Conservation (phyloP, 2,888 invertebrate species). For the Campoplex nolae region DNA sequence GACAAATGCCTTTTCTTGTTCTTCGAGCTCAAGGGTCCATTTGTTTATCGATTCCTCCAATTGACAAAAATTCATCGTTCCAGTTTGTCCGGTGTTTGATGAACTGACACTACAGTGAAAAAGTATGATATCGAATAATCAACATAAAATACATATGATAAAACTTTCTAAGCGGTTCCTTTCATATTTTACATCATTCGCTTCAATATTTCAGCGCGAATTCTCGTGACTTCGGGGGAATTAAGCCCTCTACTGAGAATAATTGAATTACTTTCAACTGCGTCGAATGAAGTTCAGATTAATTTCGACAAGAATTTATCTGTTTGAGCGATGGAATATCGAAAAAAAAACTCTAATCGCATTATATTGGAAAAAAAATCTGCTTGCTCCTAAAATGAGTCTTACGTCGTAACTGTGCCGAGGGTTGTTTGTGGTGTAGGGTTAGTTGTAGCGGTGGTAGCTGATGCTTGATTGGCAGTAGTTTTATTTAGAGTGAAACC, state of each 20-base stretch:
- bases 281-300: background rate
- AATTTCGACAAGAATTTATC: background rate
- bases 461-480: conserved; percentile 68
- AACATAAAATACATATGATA: background rate
- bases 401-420: conserved; percentile 80
- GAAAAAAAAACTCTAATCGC: background rate
- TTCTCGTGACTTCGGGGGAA: too few relatives aligned
- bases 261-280: background rate
- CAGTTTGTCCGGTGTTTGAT: conserved; percentile 80
- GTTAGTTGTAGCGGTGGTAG: conserved; percentile 73
- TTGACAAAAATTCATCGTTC: conserved; percentile 91
- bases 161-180: background rate
- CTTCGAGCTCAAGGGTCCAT: conserved; percentile 96
- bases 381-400: conserved; percentile 23
- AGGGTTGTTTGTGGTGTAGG: conserved; percentile 77
- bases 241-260: too few relatives aligned
- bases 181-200: background rate
- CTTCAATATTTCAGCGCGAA: too few relatives aligned
- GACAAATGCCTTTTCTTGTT: conserved; percentile 96
- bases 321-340: background rate
- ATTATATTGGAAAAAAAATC: background rate
- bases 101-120: conserved; percentile 79
- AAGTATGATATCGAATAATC: background rate
- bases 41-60: conserved; percentile 97
- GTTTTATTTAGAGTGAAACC: conserved; percentile 73